These are phyloP conservation scores for Apis laboriosa DNA, from an alignment of 1,140 invertebrate genomes.

Conservation along the genomic window DNA sequence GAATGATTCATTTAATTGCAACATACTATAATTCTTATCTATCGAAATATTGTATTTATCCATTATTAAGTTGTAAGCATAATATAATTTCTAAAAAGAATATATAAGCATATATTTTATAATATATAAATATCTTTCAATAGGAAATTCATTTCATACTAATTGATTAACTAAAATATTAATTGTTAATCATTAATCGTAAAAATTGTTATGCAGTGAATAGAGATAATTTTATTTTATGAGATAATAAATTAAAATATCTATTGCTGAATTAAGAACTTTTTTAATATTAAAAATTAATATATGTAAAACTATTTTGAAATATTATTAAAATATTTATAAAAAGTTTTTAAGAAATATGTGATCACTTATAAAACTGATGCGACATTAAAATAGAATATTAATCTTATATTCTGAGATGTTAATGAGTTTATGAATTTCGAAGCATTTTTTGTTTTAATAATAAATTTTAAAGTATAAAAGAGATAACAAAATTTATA, in stretches of 20 bases:
- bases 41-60: background rate
- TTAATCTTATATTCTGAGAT: background rate
- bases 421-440: conserved; percentile 3
- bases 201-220: too few species aligned
- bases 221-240: too few species aligned
- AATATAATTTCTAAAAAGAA: background rate
- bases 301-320: too few species aligned
- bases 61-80: background rate
- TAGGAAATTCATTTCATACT: too few species aligned
- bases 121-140: too few species aligned
- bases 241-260: too few species aligned
- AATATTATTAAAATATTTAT: too few species aligned
- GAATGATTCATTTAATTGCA: background rate
- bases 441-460: background rate
- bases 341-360: background rate
- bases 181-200: background rate
- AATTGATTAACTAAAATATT: background rate
- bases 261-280: too few species aligned
- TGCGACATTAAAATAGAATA: background rate
- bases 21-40: background rate
- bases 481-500: background rate
- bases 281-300: too few species aligned
- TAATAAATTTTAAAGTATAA: background rate
- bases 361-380: background rate
- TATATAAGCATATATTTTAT: too few species aligned